phyloP scores from a whole-genome alignment of 1,140 invertebrate genomes.

The Rhopalosiphum padi region DNA sequence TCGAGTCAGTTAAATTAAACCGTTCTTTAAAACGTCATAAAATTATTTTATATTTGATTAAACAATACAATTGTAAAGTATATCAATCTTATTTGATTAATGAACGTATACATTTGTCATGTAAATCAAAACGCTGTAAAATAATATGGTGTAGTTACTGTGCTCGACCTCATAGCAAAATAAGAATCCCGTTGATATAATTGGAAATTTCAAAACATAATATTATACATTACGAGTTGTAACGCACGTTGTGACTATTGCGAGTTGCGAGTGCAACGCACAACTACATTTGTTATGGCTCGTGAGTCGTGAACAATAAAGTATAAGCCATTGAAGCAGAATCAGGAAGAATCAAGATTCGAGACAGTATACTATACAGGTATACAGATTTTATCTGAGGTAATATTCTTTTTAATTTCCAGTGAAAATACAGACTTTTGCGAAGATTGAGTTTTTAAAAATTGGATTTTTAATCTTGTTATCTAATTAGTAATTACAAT shows the following conservation, averaged over 20 bases:
- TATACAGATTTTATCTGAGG: background rate
- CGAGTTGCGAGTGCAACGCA: background rate
- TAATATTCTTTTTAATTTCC: background rate
- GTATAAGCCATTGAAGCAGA: background rate
- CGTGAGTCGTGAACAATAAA: background rate
- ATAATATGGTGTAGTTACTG: background rate
- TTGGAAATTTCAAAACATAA: background rate
- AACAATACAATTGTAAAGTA: background rate
- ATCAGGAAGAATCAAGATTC: background rate
- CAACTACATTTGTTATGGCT: background rate
- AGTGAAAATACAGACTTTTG: background rate
- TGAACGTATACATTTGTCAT: background rate
- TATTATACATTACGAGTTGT: background rate
- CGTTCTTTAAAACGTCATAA: background rate
- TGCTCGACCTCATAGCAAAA: background rate
- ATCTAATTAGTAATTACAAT: background rate
- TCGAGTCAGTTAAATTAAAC: background rate
- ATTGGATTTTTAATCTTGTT: background rate
- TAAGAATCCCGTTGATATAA: background rate
- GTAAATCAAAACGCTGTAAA: background rate
- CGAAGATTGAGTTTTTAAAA: background rate
- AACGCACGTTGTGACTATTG: background rate
- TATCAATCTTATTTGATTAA: background rate
- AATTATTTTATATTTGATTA: background rate
- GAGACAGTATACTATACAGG: no score